A percentile compares a stretch with the other conserved stretches of the same genome.
Conservation (phyloP, 2,888 invertebrate genomes). For the Eupithecia exiguata region DNA sequence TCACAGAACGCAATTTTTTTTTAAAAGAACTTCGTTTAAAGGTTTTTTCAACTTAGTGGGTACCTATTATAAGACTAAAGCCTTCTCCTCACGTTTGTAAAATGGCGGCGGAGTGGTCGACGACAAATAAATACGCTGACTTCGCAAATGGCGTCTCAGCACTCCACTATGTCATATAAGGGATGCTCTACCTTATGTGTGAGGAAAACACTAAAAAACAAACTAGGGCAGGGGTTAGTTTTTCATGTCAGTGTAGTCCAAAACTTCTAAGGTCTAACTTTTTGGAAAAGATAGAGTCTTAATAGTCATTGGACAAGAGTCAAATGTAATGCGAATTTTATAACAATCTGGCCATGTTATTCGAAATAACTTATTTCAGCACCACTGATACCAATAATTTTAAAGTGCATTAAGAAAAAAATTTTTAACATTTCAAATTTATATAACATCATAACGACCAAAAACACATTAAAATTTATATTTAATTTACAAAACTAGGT, state of each 20-base stretch:
- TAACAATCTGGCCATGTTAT: no score
- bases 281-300: no score
- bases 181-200: conserved; percentile 46
- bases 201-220: not conserved
- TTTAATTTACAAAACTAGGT: no score
- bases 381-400: no score
- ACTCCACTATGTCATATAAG: conserved; percentile 52
- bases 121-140: conserved; percentile 71
- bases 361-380: no score
- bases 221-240: not conserved
- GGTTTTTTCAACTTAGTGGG: not conserved
- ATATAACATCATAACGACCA: no score
- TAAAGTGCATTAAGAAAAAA: no score
- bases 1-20: no score
- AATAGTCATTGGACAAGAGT: no score
- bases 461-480: no score
- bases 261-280: not conserved
- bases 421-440: no score
- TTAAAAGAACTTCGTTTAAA: not conserved
- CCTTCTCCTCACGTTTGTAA: not conserved
- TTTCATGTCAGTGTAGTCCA: not conserved
- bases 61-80: not conserved
- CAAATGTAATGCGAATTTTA: no score
- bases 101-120: conserved; percentile 47
- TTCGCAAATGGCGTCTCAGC: conserved; percentile 58